Evolutionary conservation across 2,797 vertebrate species (phyloP), one percentile per base, ranked within the genome.

Genomic region (Schizothorax lantsangensis): DNA sequence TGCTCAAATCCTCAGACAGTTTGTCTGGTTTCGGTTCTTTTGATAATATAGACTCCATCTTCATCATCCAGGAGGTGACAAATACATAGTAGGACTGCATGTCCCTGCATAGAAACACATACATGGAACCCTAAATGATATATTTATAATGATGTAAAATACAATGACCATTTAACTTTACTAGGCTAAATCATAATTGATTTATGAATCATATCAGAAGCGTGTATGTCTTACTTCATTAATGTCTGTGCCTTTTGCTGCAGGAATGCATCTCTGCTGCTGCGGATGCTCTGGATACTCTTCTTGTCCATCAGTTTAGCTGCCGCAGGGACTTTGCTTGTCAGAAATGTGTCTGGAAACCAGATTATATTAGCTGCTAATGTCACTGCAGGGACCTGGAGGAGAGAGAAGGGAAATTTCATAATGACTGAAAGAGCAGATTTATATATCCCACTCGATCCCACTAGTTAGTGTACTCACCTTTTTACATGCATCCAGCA

Each of bases 41-140:
- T 66, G 96, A 97, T 88, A 98, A 93, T 89, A 99, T 95, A 45
- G 98, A 97, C 92, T 99, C 98, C 97, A 99, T 98, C 95, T 99
- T 99, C 97, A 98, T 99, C 98, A 99, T 99, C 98, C 98, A 99
- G 0, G 98, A 98, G 59, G 97, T 98, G 89, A 99, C 97, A 93
- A 99, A 98, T 90, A 99, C 96, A 30, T 99, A 99, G 80, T 99
- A 99, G 2, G 98, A 98, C 91, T 99, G 98, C 78, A 98, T 97
- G 90, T 99, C 98, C 96, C 98, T 99, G 91, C 66, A 90, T 26
- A 74, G 6, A 68, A 23, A 72, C 4, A 47, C 17, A 79, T 14
- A n/a, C 9, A 72, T 15, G 14, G 17, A 68, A 47, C 14, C 23
- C 54, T 62, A 62, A n/a, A 79, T 11, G 0, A 17, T 15, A n/a